Percentiles rank a stretch among this genome's conserved stretches.
Conservation (phyloP, 2,888 invertebrate genomes). For the Melinaea menophilus region DNA sequence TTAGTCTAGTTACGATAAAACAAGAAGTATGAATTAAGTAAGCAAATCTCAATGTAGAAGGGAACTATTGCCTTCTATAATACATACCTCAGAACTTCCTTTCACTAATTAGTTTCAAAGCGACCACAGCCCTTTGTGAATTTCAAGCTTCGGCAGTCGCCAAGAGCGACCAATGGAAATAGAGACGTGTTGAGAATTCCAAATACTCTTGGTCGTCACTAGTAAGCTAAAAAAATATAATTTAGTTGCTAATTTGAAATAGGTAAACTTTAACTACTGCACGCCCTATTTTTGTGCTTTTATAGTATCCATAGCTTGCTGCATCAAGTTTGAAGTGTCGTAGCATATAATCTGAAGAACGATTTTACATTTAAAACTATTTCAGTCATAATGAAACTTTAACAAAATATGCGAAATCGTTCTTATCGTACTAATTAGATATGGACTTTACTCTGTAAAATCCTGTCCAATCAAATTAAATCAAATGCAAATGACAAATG, state of each 20-base stretch:
- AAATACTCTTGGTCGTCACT: slow-evolving; percentile 55
- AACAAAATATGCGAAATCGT: slow-evolving; percentile 36
- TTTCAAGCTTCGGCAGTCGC: slow-evolving; percentile 68
- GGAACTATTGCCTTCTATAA: slow-evolving; percentile 11
- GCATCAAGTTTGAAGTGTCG: slow-evolving; percentile 64
- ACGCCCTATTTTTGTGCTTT: slow-evolving; percentile 61
- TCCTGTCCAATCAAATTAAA: neutral
- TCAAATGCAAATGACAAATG: neutral
- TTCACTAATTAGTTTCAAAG: slow-evolving; percentile 71
- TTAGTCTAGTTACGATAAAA: slow-evolving; percentile 1
- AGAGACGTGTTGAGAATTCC: slow-evolving; percentile 61
- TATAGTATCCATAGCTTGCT: slow-evolving; percentile 76
- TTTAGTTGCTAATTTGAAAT: slow-evolving; percentile 59
- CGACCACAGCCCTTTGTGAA: slow-evolving; percentile 72
- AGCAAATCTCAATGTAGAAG: slow-evolving; percentile 4
- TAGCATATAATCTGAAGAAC: slow-evolving; percentile 35
- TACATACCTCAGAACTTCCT: slow-evolving; percentile 22
- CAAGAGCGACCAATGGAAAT: slow-evolving; percentile 62
- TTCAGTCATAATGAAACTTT: slow-evolving; percentile 3
- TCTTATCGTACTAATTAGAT: slow-evolving; percentile 25
- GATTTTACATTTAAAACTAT: slow-evolving; percentile 41
- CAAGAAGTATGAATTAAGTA: neutral
- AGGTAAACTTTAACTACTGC: slow-evolving; percentile 48
- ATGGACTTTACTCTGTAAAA: neutral
- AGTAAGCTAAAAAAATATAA: slow-evolving; percentile 56